Conservation (phyloP, 2,888 invertebrate species). For the Sphecodes monilicornis region DNA sequence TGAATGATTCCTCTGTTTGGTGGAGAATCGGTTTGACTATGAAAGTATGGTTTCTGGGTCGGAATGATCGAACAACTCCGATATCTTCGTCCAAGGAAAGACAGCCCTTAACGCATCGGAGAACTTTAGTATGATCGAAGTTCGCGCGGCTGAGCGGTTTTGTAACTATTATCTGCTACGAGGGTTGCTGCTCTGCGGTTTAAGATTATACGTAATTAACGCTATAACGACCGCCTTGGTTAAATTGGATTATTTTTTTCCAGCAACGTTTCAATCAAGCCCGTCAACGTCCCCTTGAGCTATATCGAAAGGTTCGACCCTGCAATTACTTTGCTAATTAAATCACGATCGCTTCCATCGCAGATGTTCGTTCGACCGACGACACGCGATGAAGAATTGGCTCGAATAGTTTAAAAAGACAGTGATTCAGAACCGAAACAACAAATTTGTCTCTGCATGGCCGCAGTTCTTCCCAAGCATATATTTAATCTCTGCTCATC, state of each 20-base stretch:
- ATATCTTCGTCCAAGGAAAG: background rate
- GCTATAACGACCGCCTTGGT: conserved; percentile 78
- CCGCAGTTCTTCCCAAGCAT: background rate
- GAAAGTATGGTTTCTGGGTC: background rate
- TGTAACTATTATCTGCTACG: conserved; percentile 60
- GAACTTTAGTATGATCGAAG: conserved; percentile 15
- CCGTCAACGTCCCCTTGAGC: conserved; percentile 83
- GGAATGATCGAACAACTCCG: background rate
- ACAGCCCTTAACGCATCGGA: background rate
- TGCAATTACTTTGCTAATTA: conserved; percentile 83
- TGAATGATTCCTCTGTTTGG: background rate
- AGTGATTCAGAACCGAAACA: background rate
- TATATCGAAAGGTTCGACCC: conserved; percentile 82
- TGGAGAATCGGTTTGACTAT: background rate
- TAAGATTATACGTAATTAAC: conserved; percentile 83
- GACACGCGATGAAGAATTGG: conserved; percentile 32
- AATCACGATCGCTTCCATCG: conserved; percentile 79
- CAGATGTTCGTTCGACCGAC: conserved; percentile 52
- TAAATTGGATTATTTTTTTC: conserved; percentile 83
- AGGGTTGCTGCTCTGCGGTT: conserved; percentile 58
- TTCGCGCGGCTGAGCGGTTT: conserved; percentile 42
- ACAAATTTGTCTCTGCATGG: background rate
- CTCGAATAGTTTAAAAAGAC: background rate
- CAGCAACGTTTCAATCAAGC: conserved; percentile 83
- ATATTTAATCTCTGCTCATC: background rate